Conservation (phyloP, 2,888 invertebrate species). For the Phortica okadai region DNA sequence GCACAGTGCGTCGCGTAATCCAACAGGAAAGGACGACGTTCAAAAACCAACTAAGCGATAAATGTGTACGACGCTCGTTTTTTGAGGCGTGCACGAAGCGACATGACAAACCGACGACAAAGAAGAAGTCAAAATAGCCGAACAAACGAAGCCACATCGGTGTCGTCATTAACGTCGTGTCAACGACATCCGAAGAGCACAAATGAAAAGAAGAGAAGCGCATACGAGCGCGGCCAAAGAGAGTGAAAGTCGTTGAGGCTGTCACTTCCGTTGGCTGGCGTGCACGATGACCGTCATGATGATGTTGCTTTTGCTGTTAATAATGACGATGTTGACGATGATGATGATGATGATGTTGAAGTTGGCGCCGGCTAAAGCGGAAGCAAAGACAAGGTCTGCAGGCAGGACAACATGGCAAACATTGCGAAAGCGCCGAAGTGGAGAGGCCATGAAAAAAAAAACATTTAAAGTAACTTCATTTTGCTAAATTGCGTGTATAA, state of each 20-base stretch:
- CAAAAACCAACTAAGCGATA: slow-evolving; percentile 6
- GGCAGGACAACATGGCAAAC: slow-evolving; percentile 5
- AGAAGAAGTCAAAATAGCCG: neutral
- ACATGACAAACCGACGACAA: neutral
- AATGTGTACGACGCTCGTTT: slow-evolving; percentile 4
- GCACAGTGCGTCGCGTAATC: slow-evolving; percentile 14
- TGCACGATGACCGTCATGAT: neutral
- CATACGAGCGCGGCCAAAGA: neutral
- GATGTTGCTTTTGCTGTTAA: neutral
- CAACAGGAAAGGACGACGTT: slow-evolving; percentile 23
- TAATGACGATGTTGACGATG: slow-evolving; percentile 10
- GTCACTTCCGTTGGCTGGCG: neutral
- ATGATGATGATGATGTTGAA: slow-evolving; percentile 14
- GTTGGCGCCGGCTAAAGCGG: slow-evolving; percentile 30
- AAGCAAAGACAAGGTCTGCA: neutral
- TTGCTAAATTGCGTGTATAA: no score
- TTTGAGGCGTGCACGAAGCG: slow-evolving; percentile 13
- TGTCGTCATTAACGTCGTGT: neutral
- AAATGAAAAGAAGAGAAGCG: no score
- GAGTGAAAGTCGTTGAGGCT: slow-evolving; percentile 3
- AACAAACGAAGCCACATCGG: neutral
- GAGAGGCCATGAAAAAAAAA: neutral
- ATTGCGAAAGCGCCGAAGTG: neutral
- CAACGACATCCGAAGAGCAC: slow-evolving; percentile 4
- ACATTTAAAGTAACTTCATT: neutral